Base-by-base conservation (phyloP, 2,888 invertebrate genomes). In the Heliconius cydno region DNA sequence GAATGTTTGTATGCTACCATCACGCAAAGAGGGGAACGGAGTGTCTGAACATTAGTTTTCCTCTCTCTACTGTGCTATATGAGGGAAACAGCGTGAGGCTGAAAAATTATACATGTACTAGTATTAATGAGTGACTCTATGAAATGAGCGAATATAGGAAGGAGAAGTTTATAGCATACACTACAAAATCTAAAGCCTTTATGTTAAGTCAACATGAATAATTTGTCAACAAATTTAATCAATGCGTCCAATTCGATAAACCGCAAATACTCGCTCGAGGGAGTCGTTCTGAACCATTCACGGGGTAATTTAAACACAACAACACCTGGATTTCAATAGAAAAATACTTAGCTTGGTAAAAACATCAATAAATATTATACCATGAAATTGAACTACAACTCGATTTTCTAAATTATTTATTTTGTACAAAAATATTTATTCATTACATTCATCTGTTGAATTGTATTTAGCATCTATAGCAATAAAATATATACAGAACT, bases 221-320 rank as follows among this genome's bases (percentile, higher is more conserved):
- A 41, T 70, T 70, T 70, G n/a, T 41, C 38, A 70, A 46, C 41
- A 70, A 70, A 70, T 70, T 41, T 38, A 68, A 7, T n/a, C n/a
- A 34, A 41, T 41, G 15, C 25, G 25, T 41, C 41, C 70, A n/a
- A 70, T 41, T 25, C 41, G 70, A 15, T 25, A 70, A 70, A 70
- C 41, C 70, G 41, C 70, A 41, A 30, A 72, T 34, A 52, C 30
- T 30, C 57, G 57, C 30, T 22, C 57, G 34, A 52, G 10, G 34
- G 57, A 57, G 30, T 57, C 22, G 30, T 12, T 57, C 19, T 30
- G 30, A 1, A 34, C 41, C n/a, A 41, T 70, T 70, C 41, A 70
- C n/a, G 41, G 13, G 41, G 13, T 70, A 13, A 10, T 70, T 38
- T 25, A 13, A 41, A 46, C 10, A 70, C 13, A 25, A n/a, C n/a